A percentile compares a stretch with the other conserved stretches of the same genome.
phyloP scores from a whole-genome alignment of 2,797 vertebrate species.

The Hemitrygon akajei region DNA sequence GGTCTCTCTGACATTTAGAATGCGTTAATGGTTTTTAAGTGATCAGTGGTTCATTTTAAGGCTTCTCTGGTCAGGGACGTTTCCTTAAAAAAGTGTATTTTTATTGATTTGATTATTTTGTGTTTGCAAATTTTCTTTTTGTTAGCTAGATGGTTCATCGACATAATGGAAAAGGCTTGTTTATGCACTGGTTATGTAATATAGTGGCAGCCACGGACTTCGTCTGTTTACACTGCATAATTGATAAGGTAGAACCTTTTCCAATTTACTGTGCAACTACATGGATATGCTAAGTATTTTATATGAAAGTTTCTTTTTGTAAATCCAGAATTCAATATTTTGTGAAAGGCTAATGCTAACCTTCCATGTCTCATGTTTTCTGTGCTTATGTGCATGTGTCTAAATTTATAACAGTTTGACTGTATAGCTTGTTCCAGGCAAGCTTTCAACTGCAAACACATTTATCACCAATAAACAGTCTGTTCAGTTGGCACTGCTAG shows the following conservation, averaged over 20 bases:
- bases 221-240: background rate
- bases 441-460: background rate
- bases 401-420: background rate
- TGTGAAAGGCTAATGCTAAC: background rate
- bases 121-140: background rate
- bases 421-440: background rate
- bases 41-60: background rate
- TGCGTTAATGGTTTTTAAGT: background rate
- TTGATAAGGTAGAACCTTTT: background rate
- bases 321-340: slow-evolving; percentile 23
- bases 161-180: background rate
- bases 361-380: background rate
- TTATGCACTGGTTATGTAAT: background rate
- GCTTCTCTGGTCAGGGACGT: background rate
- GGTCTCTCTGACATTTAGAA: background rate
- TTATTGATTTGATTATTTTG: background rate
- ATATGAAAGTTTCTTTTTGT: background rate
- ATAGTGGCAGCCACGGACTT: background rate
- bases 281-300: background rate
- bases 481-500: background rate
- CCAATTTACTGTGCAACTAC: background rate
- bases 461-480: background rate
- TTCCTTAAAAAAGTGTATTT: background rate
- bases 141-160: background rate
- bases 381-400: background rate